Evolutionary conservation across 2,113 vertebrate genomes (phyloP).

Genomic region (Rhinopomastus cyanomelas): DNA sequence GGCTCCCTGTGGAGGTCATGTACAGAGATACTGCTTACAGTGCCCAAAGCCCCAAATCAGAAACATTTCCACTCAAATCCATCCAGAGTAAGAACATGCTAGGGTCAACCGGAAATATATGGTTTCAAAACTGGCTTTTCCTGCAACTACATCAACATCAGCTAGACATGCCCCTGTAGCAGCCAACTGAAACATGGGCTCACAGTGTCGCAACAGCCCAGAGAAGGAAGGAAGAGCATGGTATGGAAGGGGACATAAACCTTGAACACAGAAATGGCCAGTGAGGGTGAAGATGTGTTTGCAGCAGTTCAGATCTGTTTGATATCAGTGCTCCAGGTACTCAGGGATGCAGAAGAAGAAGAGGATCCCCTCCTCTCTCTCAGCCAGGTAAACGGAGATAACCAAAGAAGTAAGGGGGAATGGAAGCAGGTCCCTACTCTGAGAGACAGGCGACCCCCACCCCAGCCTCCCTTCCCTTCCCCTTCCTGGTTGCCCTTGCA

Average conservation of each 20-base stretch:
- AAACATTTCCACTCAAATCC: neutral
- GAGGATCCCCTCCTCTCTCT: too few relatives aligned
- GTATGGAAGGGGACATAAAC: neutral
- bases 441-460: too few relatives aligned
- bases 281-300: fast-evolving
- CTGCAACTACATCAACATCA: neutral
- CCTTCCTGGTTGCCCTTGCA: too few relatives aligned
- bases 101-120: neutral
- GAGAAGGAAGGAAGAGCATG: neutral
- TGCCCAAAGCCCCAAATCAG: neutral
- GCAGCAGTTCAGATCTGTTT: neutral
- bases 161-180: neutral
- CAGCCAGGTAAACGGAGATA: too few relatives aligned
- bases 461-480: too few relatives aligned
- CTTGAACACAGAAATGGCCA: neutral
- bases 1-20: neutral
- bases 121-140: neutral
- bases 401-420: too few relatives aligned
- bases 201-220: neutral
- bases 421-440: too few relatives aligned
- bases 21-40: neutral
- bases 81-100: neutral
- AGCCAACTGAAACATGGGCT: neutral
- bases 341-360: neutral
- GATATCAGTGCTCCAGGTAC: neutral